phyloP scores from a whole-genome alignment of 2,888 invertebrate species.

The Metopia argyrocephala region DNA sequence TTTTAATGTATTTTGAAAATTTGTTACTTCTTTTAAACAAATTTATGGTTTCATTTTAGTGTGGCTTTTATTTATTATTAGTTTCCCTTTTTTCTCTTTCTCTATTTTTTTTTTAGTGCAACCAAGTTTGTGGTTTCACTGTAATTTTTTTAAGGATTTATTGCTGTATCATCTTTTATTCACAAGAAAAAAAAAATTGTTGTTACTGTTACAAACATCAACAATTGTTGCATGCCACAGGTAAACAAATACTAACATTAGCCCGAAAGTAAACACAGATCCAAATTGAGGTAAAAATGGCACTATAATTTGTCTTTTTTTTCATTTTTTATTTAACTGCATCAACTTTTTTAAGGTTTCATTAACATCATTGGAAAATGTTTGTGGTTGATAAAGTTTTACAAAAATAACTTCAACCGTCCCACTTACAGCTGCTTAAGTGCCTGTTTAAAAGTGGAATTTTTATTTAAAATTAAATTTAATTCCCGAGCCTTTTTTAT shows the following conservation, averaged over 20 bases:
- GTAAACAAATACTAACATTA: neutral
- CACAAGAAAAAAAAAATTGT: slow-evolving; percentile 47
- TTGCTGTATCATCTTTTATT: slow-evolving; percentile 33
- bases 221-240: neutral
- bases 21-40: slow-evolving; percentile 32
- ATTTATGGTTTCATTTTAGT: slow-evolving; percentile 61
- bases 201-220: slow-evolving; percentile 25
- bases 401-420: too few species aligned
- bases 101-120: slow-evolving; percentile 30
- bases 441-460: too few species aligned
- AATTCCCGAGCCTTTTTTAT: too few species aligned
- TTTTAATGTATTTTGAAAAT: slow-evolving; percentile 45
- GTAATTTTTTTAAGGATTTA: slow-evolving; percentile 55
- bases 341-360: slow-evolving; percentile 60
- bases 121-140: slow-evolving; percentile 42
- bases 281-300: neutral
- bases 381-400: slow-evolving; percentile 56
- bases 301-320: neutral
- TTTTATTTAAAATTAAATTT: too few species aligned
- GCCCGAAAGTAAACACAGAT: neutral
- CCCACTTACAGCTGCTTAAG: too few species aligned
- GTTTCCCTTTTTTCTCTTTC: slow-evolving; percentile 49
- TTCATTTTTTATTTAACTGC: slow-evolving; percentile 26
- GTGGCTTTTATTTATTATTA: slow-evolving; percentile 46
- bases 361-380: slow-evolving; percentile 54